phyloP scores from a whole-genome alignment of 2,888 invertebrate species.

The Lycia hirtaria region DNA sequence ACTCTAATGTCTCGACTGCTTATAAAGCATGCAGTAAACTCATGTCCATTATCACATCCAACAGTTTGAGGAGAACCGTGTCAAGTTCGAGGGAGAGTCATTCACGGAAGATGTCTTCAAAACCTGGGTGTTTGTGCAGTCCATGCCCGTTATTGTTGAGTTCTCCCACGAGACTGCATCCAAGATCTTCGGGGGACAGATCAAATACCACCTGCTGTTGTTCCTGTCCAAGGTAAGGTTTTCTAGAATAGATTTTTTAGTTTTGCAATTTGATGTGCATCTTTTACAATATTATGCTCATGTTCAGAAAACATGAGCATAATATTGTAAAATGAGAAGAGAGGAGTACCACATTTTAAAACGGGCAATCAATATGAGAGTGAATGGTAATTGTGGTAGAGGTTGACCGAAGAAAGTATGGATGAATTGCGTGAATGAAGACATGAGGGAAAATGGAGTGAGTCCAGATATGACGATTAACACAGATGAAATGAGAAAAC shows the following conservation, averaged over 20 bases:
- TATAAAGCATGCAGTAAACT: neutral
- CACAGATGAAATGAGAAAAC: too few species aligned
- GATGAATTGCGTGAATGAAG: too few species aligned
- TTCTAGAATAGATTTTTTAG: neutral
- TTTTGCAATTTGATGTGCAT: too few species aligned
- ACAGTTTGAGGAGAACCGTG: conserved; percentile 94
- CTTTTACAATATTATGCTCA: neutral
- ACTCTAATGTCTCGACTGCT: too few species aligned
- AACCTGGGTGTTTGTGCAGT: conserved; percentile 93
- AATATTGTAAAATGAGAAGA: too few species aligned
- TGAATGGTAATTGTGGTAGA: too few species aligned
- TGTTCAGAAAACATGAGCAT: neutral
- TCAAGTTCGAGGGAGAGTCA: conserved; percentile 89
- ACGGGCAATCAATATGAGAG: too few species aligned
- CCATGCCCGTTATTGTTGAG: conserved; percentile 96
- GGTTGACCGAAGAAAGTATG: too few species aligned
- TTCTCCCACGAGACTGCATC: conserved; percentile 99
- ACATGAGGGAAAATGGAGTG: too few species aligned
- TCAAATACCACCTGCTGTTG: conserved; percentile 97
- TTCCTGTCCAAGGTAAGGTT: conserved; percentile 93
- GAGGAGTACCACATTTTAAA: too few species aligned
- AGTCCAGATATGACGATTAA: too few species aligned
- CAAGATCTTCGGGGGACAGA: conserved; percentile 99
- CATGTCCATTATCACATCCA: conserved; percentile 33
- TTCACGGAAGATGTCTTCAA: conserved; percentile 88